A percentile compares a stretch with the other conserved stretches of the same genome.
phyloP scores from a whole-genome alignment of 2,113 vertebrate genomes.

The Heterotis niloticus region DNA sequence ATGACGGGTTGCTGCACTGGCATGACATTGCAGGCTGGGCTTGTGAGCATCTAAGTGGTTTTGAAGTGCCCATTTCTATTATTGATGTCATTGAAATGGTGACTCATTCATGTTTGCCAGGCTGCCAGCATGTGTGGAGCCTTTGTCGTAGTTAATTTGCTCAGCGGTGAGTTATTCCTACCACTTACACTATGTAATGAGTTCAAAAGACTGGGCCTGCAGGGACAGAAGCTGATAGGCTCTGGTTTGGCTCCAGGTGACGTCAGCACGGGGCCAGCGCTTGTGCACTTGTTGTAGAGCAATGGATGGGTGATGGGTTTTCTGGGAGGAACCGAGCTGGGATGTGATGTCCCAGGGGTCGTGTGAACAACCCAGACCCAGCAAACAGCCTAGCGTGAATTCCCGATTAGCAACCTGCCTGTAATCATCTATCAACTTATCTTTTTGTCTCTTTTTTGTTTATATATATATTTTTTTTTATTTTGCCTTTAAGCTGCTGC shows the following conservation, averaged over 20 bases:
- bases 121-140: background rate
- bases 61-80: background rate
- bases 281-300: background rate
- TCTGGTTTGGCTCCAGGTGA: background rate
- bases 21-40: constrained; percentile 14
- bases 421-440: background rate
- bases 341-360: background rate
- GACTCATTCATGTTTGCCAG: constrained; percentile 34
- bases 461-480: too few species aligned
- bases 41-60: background rate
- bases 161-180: background rate
- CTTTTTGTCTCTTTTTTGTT: too few species aligned
- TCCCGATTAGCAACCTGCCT: background rate
- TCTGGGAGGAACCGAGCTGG: background rate
- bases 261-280: background rate
- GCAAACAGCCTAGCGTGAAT: background rate
- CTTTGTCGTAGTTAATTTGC: constrained; percentile 7
- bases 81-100: background rate
- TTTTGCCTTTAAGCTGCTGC: too few species aligned
- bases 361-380: constrained; percentile 11
- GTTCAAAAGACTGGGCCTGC: background rate
- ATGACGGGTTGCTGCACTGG: constrained; percentile 1
- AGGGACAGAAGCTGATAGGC: background rate
- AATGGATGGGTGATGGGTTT: background rate
- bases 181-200: background rate